A percentile compares a stretch with the other conserved stretches of the same genome.
These are phyloP conservation scores for Zele albiditarsus DNA, from an alignment of 2,888 invertebrate species.

Conservation along the genomic window DNA sequence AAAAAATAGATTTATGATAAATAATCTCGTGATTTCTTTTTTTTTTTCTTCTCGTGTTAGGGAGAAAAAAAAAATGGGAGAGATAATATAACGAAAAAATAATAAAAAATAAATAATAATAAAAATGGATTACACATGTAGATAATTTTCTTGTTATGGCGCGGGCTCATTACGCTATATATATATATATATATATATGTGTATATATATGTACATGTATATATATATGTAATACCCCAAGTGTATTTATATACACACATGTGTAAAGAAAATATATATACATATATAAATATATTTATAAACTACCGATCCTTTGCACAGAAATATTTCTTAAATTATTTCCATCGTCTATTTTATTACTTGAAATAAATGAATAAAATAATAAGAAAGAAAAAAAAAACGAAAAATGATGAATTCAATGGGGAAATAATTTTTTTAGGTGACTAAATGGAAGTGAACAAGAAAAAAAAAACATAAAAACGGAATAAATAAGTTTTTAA, in stretches of 20 bases:
- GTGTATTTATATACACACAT: neutral
- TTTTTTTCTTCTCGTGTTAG: neutral
- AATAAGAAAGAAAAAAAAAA: neutral
- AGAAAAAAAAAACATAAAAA: conserved; percentile 15
- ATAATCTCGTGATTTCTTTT: neutral
- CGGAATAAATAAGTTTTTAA: conserved; percentile 8
- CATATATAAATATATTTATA: neutral
- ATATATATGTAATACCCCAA: neutral
- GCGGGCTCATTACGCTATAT: conserved; percentile 29
- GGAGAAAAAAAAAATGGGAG: conserved; percentile 12
- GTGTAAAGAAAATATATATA: neutral
- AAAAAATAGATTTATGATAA: neutral
- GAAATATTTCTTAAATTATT: neutral
- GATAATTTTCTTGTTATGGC: conserved; percentile 68
- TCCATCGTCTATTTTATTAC: neutral
- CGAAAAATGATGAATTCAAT: too few species aligned
- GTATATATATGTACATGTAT: neutral
- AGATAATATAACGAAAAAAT: conserved; percentile 25
- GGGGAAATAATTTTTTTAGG: neutral
- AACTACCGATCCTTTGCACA: neutral
- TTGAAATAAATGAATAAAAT: neutral
- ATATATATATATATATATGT: neutral
- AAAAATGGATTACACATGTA: conserved; percentile 54
- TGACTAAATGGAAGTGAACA: neutral
- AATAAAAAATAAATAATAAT: conserved; percentile 44